Evolutionary conservation across 2,888 invertebrate genomes (phyloP).

Genomic region (Oithona nana): DNA sequence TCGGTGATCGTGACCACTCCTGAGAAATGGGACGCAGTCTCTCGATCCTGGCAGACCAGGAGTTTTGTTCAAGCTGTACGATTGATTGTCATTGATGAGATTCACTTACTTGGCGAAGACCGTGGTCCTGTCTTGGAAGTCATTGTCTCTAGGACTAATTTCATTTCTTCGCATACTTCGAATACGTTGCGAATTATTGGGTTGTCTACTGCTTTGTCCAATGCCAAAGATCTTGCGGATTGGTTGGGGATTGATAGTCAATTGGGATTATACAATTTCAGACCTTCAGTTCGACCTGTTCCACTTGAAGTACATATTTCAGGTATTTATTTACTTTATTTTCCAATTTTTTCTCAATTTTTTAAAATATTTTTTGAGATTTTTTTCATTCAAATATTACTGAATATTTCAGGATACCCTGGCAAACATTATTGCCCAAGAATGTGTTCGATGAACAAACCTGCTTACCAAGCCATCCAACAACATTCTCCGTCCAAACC

Average conservation of each 20-base stretch:
- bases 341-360: too few relatives aligned
- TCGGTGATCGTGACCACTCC: conserved; percentile 96
- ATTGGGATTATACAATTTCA: conserved; percentile 89
- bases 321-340: too few relatives aligned
- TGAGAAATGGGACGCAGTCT: conserved; percentile 99
- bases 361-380: too few relatives aligned
- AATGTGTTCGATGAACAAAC: conserved; percentile 99
- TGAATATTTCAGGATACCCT: conserved; percentile 84
- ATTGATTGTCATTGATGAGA: conserved; percentile 90
- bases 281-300: conserved; percentile 91
- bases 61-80: conserved; percentile 77
- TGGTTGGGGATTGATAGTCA: conserved; percentile 69
- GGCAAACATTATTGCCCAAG: conserved; percentile 97
- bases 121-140: conserved; percentile 79
- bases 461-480: conserved; percentile 79
- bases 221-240: conserved; percentile 84
- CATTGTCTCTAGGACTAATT: conserved; percentile 91
- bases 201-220: conserved; percentile 89
- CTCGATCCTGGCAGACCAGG: conserved; percentile 91
- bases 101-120: conserved; percentile 82
- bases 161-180: conserved; percentile 74
- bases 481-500: conserved; percentile 82
- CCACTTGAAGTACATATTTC: conserved; percentile 83
- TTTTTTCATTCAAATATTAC: too few relatives aligned
- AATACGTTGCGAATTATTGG: conserved; percentile 71